Percentiles rank a stretch among this genome's conserved stretches.
phyloP scores from a whole-genome alignment of 2,888 invertebrate species.

The Leucoptera coffeella region DNA sequence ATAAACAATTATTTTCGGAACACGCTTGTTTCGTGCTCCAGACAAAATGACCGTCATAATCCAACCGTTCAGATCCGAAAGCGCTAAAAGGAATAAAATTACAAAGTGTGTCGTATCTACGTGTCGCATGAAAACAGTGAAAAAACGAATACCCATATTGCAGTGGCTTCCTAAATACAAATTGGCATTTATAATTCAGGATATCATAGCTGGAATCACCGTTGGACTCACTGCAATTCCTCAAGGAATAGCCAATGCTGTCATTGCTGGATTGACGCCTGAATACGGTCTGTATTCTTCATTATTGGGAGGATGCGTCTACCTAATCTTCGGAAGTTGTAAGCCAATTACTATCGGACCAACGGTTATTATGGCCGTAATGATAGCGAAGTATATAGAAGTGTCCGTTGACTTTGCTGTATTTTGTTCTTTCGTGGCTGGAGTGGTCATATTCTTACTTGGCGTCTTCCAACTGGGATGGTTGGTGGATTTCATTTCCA shows the following conservation, averaged over 20 bases:
- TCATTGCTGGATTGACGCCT: constrained; percentile 1
- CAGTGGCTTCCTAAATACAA: constrained; percentile 1
- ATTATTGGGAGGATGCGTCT: constrained; percentile 78
- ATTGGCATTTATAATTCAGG: not conserved
- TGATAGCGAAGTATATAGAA: constrained; percentile 56
- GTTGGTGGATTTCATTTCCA: constrained; percentile 66
- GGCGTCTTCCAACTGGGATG: constrained; percentile 65
- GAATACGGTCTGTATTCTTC: constrained; percentile 75
- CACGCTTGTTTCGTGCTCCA: too few species aligned
- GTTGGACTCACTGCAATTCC: constrained; percentile 2
- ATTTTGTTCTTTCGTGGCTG: constrained; percentile 59
- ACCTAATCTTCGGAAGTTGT: constrained; percentile 70
- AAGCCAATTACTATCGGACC: constrained; percentile 64
- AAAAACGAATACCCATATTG: constrained; percentile 1
- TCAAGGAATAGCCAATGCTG: constrained; percentile 2
- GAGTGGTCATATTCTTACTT: constrained; percentile 57
- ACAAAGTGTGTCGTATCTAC: too few species aligned
- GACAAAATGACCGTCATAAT: too few species aligned
- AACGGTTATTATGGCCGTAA: constrained; percentile 74
- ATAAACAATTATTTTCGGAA: too few species aligned
- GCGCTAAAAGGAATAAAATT: too few species aligned
- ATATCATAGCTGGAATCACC: constrained; percentile 1
- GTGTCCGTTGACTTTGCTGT: constrained; percentile 56
- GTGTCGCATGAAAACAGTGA: not conserved
- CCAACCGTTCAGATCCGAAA: too few species aligned